phyloP scores from a whole-genome alignment of 2,888 invertebrate genomes.

The Schizaphis graminum region DNA sequence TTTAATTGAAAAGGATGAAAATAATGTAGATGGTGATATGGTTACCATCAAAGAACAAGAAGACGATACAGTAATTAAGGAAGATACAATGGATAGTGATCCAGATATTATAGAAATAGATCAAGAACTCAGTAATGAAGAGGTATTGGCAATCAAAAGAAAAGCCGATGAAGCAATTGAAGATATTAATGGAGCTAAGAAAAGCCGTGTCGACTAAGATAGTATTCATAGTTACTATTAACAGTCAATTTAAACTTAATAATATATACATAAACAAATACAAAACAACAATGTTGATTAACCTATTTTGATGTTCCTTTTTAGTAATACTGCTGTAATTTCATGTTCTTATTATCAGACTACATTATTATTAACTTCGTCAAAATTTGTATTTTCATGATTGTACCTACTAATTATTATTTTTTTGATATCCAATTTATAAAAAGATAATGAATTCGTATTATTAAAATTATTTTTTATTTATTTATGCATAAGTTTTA shows the following conservation, averaged over 20 bases:
- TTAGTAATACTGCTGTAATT: not conserved
- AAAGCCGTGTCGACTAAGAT: not conserved
- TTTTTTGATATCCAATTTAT: not conserved
- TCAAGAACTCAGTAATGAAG: slow-evolving; percentile 69
- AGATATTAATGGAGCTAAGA: slow-evolving; percentile 21
- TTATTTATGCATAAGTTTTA: not conserved
- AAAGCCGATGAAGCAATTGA: slow-evolving; percentile 22
- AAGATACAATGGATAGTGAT: not conserved
- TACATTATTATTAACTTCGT: not conserved
- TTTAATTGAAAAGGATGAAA: not conserved
- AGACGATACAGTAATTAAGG: not conserved
- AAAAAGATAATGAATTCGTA: not conserved
- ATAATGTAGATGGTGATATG: not conserved
- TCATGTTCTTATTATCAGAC: not conserved
- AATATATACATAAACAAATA: not conserved
- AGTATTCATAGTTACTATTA: not conserved
- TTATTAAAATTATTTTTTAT: not conserved
- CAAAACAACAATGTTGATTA: not conserved
- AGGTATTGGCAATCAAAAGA: slow-evolving; percentile 55
- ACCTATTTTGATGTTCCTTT: slow-evolving; percentile 45
- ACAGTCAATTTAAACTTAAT: not conserved
- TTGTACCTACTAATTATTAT: not conserved
- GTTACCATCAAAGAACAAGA: not conserved
- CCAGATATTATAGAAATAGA: slow-evolving; percentile 75
- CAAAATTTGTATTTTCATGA: not conserved